phyloP scores from a whole-genome alignment of 30 jellyfish, hydroid and myxozoan genomes.

The Haliclystus octoradiatus region DNA sequence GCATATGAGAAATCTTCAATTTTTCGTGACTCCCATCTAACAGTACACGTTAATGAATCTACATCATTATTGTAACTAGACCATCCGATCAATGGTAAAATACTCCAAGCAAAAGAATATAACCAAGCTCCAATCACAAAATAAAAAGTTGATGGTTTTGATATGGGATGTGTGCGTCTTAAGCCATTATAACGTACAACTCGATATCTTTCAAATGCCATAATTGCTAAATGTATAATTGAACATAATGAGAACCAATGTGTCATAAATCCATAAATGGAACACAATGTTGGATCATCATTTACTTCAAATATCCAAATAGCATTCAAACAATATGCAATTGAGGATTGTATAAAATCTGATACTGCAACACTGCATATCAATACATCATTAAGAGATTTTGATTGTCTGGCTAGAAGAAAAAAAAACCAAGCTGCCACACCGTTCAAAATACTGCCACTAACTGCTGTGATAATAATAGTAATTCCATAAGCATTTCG shows the following conservation, averaged over 20 bases:
- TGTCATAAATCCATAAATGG: background rate
- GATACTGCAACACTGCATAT: background rate
- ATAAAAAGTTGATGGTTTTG: too few relatives aligned
- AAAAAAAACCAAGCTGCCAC: background rate
- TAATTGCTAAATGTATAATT: background rate
- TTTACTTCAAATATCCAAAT: background rate
- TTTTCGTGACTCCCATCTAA: background rate
- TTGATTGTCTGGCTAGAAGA: background rate
- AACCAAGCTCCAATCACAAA: background rate
- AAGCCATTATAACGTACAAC: too few relatives aligned
- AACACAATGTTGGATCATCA: background rate
- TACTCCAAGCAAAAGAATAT: background rate
- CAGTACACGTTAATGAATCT: background rate
- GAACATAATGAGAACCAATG: background rate
- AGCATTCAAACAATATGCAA: background rate
- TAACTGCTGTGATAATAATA: background rate
- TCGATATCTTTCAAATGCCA: background rate
- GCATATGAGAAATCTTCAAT: background rate
- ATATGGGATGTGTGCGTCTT: too few relatives aligned
- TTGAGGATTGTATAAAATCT: background rate
- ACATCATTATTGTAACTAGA: background rate
- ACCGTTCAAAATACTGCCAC: background rate
- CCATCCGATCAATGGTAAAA: background rate
- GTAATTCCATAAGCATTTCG: background rate
- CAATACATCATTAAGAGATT: background rate